Evolutionary conservation across 2,888 invertebrate genomes (phyloP), one percentile per base, ranked within the genome.

Genomic region (Eumerus sabulonum): DNA sequence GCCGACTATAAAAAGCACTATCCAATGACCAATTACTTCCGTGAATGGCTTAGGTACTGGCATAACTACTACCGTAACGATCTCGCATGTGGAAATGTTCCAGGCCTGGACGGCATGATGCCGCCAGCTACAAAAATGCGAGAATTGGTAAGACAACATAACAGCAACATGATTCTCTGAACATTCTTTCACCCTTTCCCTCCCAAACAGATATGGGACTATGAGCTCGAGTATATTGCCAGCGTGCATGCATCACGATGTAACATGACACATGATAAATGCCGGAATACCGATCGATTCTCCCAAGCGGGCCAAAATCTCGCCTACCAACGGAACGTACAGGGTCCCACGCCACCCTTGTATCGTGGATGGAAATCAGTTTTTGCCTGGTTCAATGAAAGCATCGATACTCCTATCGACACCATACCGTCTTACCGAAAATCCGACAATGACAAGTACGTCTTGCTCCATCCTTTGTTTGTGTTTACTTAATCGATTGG

Each of bases 151-250:
- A 27, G 35, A n/a, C 9, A 3, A 40, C 5, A 40, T 40, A n/a
- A 40, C 5, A 40, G 11, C 9, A 11, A n/a, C 2, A n/a, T 11
- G 11, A 40, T 2, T n/a, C 11, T 3, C 12, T 40, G n/a, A 36
- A 11, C 11, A 36, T 36, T 9, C 36, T 40, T n/a, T 40, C n/a
- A 7, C 12, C 12, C 38, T 38, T 27, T 27, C 27, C 7, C 27
- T 4, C 7, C 7, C 7, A 7, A 27, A 11, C 27, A 79, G 79
- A 40, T 38, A 0, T 79, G 79, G 79, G 79, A 79, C 44, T 54
- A 73, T 45, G 79, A 79, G 36, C 44, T 79, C n/a, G 79, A 79
- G 35, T 79, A 63, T 19, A 11, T 79, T 19, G 79, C 79, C 0
- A 17, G 48, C 14, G 7, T 45, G 0, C 73, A 79, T 36, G 74